Conservation (phyloP, 2,113 vertebrate genomes). For the Oryzias woworae region DNA sequence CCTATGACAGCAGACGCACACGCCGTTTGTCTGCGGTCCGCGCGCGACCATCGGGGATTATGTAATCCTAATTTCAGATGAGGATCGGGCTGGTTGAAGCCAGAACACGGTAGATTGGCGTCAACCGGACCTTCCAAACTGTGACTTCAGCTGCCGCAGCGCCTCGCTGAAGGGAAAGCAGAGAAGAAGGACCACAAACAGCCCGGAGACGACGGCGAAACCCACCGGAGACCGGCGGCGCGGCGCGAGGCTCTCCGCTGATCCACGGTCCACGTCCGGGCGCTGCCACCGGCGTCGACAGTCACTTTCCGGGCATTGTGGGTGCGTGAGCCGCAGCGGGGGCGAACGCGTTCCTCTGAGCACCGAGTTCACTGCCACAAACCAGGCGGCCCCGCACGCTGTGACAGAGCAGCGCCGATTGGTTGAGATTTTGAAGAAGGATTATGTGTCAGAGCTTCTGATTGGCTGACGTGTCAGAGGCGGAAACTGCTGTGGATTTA, state of each 20-base stretch:
- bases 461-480: slow-evolving; percentile 53
- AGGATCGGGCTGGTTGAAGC: fast-evolving
- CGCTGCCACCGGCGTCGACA: slow-evolving; percentile 23
- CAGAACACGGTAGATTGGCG: not conserved
- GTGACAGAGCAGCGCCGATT: slow-evolving; percentile 49
- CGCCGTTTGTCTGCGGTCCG: not conserved
- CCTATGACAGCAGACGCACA: too few relatives aligned
- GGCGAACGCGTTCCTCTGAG: slow-evolving; percentile 4
- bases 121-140: not conserved
- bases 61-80: slow-evolving; percentile 11
- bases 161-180: slow-evolving; percentile 6
- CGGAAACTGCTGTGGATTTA: slow-evolving; percentile 53
- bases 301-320: slow-evolving; percentile 47
- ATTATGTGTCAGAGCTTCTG: slow-evolving; percentile 29
- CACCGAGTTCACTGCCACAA: slow-evolving; percentile 16
- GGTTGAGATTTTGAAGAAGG: slow-evolving; percentile 14
- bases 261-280: slow-evolving; percentile 10
- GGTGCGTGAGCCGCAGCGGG: slow-evolving; percentile 14
- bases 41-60: slow-evolving; percentile 15
- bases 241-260: slow-evolving; percentile 34
- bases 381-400: slow-evolving; percentile 7
- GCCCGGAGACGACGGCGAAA: slow-evolving; percentile 32
- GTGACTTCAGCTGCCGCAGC: slow-evolving; percentile 28
- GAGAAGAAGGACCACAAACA: slow-evolving; percentile 28
- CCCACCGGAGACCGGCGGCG: slow-evolving; percentile 64